phyloP scores from a whole-genome alignment of 1,140 invertebrate species.

The Bombus huntii region DNA sequence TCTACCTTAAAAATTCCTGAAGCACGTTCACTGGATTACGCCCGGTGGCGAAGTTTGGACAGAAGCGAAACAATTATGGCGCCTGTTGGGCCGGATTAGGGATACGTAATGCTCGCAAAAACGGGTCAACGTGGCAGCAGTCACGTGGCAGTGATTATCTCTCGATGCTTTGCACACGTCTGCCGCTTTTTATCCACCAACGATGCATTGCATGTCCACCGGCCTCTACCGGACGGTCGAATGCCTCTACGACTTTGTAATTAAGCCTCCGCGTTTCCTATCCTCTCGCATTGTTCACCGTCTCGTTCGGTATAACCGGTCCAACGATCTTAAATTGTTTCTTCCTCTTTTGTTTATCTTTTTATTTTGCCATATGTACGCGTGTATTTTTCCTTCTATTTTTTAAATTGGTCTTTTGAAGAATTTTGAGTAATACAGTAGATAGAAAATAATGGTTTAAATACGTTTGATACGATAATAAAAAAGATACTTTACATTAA shows the following conservation, averaged over 20 bases:
- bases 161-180: slow-evolving; percentile 64
- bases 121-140: slow-evolving; percentile 59
- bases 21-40: slow-evolving; percentile 60
- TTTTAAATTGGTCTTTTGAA: too few species aligned
- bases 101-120: slow-evolving; percentile 68
- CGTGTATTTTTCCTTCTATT: not conserved
- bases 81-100: slow-evolving; percentile 66
- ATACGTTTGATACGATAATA: too few species aligned
- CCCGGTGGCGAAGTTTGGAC: slow-evolving; percentile 58
- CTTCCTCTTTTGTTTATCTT: too few species aligned
- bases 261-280: slow-evolving; percentile 47
- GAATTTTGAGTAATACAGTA: too few species aligned
- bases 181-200: slow-evolving; percentile 56
- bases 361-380: not conserved
- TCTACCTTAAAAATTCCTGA: slow-evolving; percentile 28
- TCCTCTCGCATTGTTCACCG: not conserved
- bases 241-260: slow-evolving; percentile 63
- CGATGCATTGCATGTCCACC: slow-evolving; percentile 54
- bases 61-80: slow-evolving; percentile 67
- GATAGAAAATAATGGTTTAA: too few species aligned
- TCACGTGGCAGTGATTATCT: slow-evolving; percentile 71
- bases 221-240: slow-evolving; percentile 45
- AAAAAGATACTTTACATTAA: too few species aligned
- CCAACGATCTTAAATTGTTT: not conserved
- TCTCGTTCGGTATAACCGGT: slow-evolving; percentile 11